Percentiles rank a stretch among this genome's conserved stretches.
Evolutionary conservation across 2,797 vertebrate species (phyloP).

Genomic region (Malacoraja senta): DNA sequence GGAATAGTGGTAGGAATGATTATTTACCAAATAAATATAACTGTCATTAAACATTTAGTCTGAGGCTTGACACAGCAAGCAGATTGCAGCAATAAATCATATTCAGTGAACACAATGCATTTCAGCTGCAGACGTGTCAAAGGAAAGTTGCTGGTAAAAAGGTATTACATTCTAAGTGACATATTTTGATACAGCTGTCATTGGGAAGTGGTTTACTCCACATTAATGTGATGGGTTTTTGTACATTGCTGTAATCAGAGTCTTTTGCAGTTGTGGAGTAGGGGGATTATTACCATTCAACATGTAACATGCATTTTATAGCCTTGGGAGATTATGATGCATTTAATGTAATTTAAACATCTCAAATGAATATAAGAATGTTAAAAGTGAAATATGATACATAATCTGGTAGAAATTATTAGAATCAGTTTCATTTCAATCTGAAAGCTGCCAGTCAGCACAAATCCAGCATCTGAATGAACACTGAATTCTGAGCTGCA

Average conservation of each 20-base stretch:
- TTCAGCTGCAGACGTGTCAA: background rate
- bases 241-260: slow-evolving; percentile 38
- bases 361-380: background rate
- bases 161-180: slow-evolving; percentile 44
- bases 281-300: slow-evolving; percentile 5
- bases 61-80: slow-evolving; percentile 41
- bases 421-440: background rate
- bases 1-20: slow-evolving; percentile 39
- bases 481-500: background rate
- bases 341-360: slow-evolving; percentile 1
- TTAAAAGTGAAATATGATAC: background rate
- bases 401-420: background rate
- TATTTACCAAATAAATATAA: slow-evolving; percentile 52
- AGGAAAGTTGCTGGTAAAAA: slow-evolving; percentile 40
- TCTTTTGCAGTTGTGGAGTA: slow-evolving; percentile 34
- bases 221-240: slow-evolving; percentile 39
- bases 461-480: background rate
- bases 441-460: background rate
- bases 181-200: slow-evolving; percentile 50
- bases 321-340: background rate
- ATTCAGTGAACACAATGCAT: background rate
- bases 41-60: slow-evolving; percentile 51
- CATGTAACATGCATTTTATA: background rate
- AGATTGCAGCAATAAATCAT: slow-evolving; percentile 21
- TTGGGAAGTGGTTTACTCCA: slow-evolving; percentile 46